Evolutionary conservation across 92 coral and sea anemone genomes (phyloP), one percentile per base, ranked within the genome.

Genomic region (Porites divaricata): DNA sequence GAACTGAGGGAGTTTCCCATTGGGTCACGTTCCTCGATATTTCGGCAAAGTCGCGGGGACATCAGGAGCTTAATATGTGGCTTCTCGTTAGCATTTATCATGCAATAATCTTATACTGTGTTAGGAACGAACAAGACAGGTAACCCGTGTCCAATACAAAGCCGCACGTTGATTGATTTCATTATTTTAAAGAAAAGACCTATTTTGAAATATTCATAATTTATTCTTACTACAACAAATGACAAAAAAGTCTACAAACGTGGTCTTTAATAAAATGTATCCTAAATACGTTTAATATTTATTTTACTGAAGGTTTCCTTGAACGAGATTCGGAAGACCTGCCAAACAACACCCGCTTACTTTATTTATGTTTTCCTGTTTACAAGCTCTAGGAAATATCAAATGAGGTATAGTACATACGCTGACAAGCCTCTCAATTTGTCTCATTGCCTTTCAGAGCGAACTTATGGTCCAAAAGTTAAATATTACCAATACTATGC

Each of bases 251-350:
- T 22, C 68, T 75, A 75, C 51, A 69, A 22, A 21, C 28, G 64
- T 21, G 50, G 19, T 1, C 24, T 79, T 79, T 79, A 79, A 79
- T 67, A 66, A 78, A 77, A 79, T 79, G 54, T 79, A 52, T 22
- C 21, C 63, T 79, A 23, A 7, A 68, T 54, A 1, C 24, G 41
- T 79, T 79, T 53, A 63, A 53, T 52, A 6, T 48, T 49, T 49
- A 69, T 69, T 20, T 14, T 65, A 23, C 70, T 14, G n/a, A 6
- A 4, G 24, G 57, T 19, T 49, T 12, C 16, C 25, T 58, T 53
- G 56, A 61, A 15, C 61, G 68, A 77, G 35, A 49, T 22, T 9
- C 58, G 20, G 23, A 22, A 25, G 63, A 66, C 63, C 25, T 52
- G 49, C 52, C 17, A 17, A 24, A 67, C 8, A 52, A 12, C 41